Conservation (phyloP, 2,113 vertebrate species). For the Chunga burmeisteri region DNA sequence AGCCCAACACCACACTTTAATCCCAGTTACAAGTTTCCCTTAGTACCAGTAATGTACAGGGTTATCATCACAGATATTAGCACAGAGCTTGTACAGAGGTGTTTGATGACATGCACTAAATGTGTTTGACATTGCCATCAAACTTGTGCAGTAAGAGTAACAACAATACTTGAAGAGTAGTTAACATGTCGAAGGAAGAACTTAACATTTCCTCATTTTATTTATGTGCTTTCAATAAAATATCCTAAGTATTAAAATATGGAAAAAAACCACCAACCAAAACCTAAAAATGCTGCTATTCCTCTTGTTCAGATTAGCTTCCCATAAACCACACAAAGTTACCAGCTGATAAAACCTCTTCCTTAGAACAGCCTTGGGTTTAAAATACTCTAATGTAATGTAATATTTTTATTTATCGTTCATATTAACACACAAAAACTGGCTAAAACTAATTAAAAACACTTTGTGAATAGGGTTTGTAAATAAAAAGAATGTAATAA, state of each 20-base stretch:
- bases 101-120: background rate
- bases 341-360: background rate
- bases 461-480: background rate
- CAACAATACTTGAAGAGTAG: background rate
- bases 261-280: background rate
- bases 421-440: background rate
- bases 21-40: background rate
- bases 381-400: background rate
- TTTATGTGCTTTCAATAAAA: constrained; percentile 42
- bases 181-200: background rate
- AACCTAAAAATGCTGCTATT: background rate
- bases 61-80: background rate
- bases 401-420: background rate
- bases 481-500: background rate
- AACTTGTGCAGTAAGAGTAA: background rate
- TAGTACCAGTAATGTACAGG: background rate
- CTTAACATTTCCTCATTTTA: constrained; percentile 41
- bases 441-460: background rate
- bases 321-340: background rate
- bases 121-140: background rate
- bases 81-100: background rate
- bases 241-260: background rate
- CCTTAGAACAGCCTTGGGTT: background rate
- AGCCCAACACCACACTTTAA: background rate
- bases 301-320: background rate